These are phyloP conservation scores for Aleiodes leptofemur DNA, from an alignment of 2,888 invertebrate species.

Conservation along the genomic window DNA sequence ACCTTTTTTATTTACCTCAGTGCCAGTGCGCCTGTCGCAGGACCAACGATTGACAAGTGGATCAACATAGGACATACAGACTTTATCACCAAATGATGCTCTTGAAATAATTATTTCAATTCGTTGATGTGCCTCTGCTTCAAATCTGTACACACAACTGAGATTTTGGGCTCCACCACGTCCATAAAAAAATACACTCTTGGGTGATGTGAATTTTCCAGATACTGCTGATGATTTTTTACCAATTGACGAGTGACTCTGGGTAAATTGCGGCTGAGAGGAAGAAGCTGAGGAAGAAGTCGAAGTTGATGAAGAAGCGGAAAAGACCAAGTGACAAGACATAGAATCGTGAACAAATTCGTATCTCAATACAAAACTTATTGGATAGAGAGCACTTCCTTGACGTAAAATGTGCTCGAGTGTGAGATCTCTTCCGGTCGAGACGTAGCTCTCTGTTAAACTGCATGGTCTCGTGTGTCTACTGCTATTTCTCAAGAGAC, in stretches of 20 bases:
- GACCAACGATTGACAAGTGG: conserved; percentile 81
- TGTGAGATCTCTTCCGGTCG: conserved; percentile 84
- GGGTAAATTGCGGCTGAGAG: too few species aligned
- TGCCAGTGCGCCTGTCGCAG: conserved; percentile 77
- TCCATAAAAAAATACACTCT: conserved; percentile 89
- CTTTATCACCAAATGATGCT: conserved; percentile 83
- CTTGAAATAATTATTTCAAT: conserved; percentile 83
- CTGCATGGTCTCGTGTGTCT: conserved; percentile 84
- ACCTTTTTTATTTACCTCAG: conserved; percentile 53
- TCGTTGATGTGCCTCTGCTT: conserved; percentile 82
- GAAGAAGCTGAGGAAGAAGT: conserved; percentile 43
- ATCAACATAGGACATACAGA: conserved; percentile 82
- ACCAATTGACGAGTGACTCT: neutral
- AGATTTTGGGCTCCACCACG: conserved; percentile 87
- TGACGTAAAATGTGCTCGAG: conserved; percentile 86
- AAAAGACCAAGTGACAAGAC: conserved; percentile 72
- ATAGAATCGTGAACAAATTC: conserved; percentile 84
- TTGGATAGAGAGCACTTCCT: conserved; percentile 87
- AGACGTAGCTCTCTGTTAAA: conserved; percentile 86
- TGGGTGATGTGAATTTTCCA: conserved; percentile 84
- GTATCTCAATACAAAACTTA: conserved; percentile 86
- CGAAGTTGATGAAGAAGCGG: conserved; percentile 59
- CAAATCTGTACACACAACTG: conserved; percentile 86
- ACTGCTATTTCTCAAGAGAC: conserved; percentile 83
- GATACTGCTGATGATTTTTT: conserved; percentile 57